phyloP scores from a whole-genome alignment of 2,113 vertebrate genomes.

The Hiodon alosoides region DNA sequence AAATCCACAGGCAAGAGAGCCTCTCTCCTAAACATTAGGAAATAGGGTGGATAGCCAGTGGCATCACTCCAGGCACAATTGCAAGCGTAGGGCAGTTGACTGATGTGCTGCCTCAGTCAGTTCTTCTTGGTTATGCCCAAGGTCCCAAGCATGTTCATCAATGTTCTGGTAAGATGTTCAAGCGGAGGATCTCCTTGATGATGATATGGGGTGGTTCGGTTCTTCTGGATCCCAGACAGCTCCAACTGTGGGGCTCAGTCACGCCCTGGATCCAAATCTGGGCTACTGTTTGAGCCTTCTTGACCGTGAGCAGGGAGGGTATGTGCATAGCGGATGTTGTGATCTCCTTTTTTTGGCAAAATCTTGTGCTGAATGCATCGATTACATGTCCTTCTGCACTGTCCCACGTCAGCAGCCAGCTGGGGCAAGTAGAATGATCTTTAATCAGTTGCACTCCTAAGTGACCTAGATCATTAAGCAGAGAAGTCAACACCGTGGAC shows the following conservation, averaged over 20 bases:
- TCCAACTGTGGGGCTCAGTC: slow-evolving; percentile 12
- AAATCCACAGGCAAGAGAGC: not conserved
- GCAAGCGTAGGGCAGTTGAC: not conserved
- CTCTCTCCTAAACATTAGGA: slow-evolving; percentile 9
- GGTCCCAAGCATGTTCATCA: slow-evolving; percentile 16
- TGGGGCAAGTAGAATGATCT: not conserved
- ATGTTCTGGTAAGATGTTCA: not conserved
- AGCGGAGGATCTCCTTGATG: not conserved
- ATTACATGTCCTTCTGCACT: not conserved
- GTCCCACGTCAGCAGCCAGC: not conserved
- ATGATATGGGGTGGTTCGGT: not conserved
- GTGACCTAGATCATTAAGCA: not conserved
- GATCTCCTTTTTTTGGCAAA: not conserved
- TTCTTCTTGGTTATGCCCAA: not conserved
- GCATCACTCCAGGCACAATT: slow-evolving; percentile 5
- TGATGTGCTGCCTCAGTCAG: not conserved
- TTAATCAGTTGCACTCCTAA: not conserved
- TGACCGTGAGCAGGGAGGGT: slow-evolving; percentile 9
- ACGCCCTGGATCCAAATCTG: slow-evolving; percentile 15
- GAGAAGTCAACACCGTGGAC: too few relatives aligned
- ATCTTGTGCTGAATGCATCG: not conserved
- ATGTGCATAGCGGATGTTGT: slow-evolving; percentile 19
- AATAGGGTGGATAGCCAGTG: slow-evolving; percentile 1
- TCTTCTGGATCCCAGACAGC: slow-evolving; percentile 14
- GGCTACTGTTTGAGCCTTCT: slow-evolving; percentile 16